Conservation (phyloP, 2,113 vertebrate genomes). For the Lophochroa leadbeateri region DNA sequence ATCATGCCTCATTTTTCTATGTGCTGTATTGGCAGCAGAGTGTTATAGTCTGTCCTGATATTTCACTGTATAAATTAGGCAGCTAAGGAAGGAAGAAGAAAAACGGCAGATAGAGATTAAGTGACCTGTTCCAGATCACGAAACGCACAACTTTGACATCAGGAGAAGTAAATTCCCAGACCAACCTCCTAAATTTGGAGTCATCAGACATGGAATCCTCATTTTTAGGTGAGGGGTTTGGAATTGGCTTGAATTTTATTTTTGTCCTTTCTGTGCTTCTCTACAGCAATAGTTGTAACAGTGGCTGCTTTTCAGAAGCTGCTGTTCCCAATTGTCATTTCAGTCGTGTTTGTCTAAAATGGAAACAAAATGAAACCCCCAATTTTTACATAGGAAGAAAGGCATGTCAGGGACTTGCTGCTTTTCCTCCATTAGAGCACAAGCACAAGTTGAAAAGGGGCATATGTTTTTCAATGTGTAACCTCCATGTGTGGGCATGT, state of each 20-base stretch:
- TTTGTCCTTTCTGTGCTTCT: not conserved
- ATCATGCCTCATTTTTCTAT: constrained; percentile 6
- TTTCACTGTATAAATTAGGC: constrained; percentile 49
- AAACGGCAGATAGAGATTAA: not conserved
- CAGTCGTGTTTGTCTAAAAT: not conserved
- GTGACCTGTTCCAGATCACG: not conserved
- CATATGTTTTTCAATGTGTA: not conserved
- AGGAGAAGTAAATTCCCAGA: not conserved
- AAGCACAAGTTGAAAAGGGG: not conserved
- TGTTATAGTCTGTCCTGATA: constrained; percentile 17
- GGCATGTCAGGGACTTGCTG: not conserved
- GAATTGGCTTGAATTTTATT: not conserved
- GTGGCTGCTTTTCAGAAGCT: not conserved
- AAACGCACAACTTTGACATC: not conserved
- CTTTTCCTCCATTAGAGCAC: not conserved
- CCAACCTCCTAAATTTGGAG: not conserved
- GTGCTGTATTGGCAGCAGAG: not conserved
- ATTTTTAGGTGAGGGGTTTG: not conserved
- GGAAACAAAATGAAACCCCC: not conserved
- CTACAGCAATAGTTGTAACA: not conserved
- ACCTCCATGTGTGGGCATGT: not conserved
- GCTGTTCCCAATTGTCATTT: not conserved
- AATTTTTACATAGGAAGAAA: not conserved
- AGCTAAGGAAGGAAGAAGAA: not conserved
- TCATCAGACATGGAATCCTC: not conserved